A percentile compares a stretch with the other conserved stretches of the same genome.
phyloP scores from a whole-genome alignment of 37 sponge, comb jelly and placozoan genomes.

The Ianthella basta region DNA sequence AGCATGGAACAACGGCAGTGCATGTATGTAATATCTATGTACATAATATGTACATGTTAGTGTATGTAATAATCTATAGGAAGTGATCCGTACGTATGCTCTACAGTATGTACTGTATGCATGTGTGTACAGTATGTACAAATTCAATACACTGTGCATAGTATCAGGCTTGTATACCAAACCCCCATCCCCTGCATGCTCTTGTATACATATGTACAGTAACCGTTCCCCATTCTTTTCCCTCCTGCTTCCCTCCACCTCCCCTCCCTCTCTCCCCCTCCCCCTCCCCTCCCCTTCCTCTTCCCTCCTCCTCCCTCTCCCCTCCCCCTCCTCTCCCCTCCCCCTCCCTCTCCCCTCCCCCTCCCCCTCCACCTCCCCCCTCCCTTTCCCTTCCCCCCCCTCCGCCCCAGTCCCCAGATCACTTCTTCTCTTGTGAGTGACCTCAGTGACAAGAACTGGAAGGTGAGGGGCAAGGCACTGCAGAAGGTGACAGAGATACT shows the following conservation, averaged over 20 bases:
- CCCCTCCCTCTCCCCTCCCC: background rate
- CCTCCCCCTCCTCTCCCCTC: background rate
- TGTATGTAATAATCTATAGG: background rate
- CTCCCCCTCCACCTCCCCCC: constrained; percentile 40
- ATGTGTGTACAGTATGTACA: background rate
- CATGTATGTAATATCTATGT: no score
- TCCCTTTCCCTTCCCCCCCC: no score
- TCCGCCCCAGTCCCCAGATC: constrained; percentile 68
- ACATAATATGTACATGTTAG: no score
- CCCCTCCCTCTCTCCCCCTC: background rate
- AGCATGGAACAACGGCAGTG: no score
- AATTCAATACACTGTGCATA: no score
- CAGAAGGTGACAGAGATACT: constrained; percentile 75
- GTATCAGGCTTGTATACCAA: no score
- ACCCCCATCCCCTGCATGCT: no score
- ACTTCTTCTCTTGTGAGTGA: constrained; percentile 69
- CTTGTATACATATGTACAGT: background rate
- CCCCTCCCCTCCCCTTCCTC: background rate
- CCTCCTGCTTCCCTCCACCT: background rate
- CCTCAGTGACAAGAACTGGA: constrained; percentile 90
- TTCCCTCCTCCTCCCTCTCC: background rate
- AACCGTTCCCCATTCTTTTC: background rate
- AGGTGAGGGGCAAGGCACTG: constrained; percentile 76
- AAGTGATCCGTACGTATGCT: background rate
- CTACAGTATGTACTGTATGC: background rate